A percentile compares a stretch with the other conserved stretches of the same genome.
phyloP scores from a whole-genome alignment of 2,113 vertebrate genomes.

The Sylvilagus bachmani region DNA sequence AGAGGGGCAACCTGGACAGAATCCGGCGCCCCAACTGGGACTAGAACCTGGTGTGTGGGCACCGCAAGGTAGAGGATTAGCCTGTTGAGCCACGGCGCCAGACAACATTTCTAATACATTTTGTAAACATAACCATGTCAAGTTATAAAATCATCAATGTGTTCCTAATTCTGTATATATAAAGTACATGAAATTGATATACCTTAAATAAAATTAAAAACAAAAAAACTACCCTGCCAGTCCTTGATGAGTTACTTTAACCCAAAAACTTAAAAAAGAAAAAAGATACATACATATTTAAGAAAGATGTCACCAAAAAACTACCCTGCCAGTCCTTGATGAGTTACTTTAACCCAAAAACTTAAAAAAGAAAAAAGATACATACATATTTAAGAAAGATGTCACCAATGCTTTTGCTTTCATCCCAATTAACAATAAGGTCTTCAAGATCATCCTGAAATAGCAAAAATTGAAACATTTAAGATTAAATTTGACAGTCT shows the following conservation, averaged over 20 bases:
- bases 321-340: not conserved
- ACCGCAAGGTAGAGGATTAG: no score
- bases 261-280: conserved; percentile 85
- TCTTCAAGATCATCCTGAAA: conserved; percentile 96
- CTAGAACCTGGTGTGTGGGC: no score
- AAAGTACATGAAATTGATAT: no score
- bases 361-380: conserved; percentile 84
- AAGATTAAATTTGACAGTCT: not conserved
- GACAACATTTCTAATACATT: conserved; percentile 6
- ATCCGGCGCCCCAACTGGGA: no score
- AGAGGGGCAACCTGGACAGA: no score
- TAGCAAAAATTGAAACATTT: conserved; percentile 12
- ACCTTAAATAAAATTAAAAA: no score
- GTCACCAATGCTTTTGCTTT: conserved; percentile 95
- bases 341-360: conserved; percentile 74
- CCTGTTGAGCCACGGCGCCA: no score
- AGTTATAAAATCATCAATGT: conserved; percentile 14
- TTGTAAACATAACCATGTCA: not conserved
- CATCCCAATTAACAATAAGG: conserved; percentile 96
- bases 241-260: conserved; percentile 54
- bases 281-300: conserved; percentile 94
- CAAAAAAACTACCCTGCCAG: not conserved
- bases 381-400: conserved; percentile 98
- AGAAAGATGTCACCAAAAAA: conserved; percentile 96
- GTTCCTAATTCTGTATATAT: no score